Evolutionary conservation across 2,113 vertebrate genomes (phyloP).

Genomic region (Sardina pilchardus): DNA sequence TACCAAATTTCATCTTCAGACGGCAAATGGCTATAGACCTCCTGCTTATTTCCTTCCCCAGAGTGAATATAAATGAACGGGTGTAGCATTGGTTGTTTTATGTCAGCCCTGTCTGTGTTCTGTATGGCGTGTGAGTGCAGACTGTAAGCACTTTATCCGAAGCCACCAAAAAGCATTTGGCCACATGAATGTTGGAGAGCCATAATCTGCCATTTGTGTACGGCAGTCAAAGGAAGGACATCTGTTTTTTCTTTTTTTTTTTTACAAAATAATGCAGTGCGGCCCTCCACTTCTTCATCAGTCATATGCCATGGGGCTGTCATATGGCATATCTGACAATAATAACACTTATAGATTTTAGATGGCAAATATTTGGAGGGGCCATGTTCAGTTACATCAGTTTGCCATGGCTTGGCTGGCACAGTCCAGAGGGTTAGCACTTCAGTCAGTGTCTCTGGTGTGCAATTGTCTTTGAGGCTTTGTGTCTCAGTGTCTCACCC

Average conservation of each 20-base stretch:
- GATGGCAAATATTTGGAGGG: background rate
- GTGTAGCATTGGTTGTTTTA: background rate
- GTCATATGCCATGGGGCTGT: conserved; percentile 52
- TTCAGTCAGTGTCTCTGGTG: background rate
- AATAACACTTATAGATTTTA: background rate
- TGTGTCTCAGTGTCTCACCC: background rate
- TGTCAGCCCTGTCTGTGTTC: background rate
- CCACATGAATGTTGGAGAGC: conserved; percentile 55
- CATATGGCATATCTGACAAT: conserved; percentile 47
- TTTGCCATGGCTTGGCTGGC: background rate
- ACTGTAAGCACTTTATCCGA: conserved; percentile 24
- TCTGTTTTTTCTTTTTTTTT: conserved; percentile 49
- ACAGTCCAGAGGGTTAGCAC: background rate
- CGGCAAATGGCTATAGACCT: background rate
- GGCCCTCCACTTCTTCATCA: conserved; percentile 56
- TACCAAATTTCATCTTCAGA: background rate
- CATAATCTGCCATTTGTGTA: conserved; percentile 65
- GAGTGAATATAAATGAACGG: background rate
- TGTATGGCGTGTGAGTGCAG: conserved; percentile 9
- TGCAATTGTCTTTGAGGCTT: conserved; percentile 1
- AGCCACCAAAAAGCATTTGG: conserved; percentile 26
- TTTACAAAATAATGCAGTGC: conserved; percentile 49
- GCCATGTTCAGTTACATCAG: background rate
- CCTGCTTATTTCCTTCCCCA: background rate
- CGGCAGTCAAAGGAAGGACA: conserved; percentile 62